phyloP scores from a whole-genome alignment of 2,113 vertebrate genomes.

The Bos javanicus region DNA sequence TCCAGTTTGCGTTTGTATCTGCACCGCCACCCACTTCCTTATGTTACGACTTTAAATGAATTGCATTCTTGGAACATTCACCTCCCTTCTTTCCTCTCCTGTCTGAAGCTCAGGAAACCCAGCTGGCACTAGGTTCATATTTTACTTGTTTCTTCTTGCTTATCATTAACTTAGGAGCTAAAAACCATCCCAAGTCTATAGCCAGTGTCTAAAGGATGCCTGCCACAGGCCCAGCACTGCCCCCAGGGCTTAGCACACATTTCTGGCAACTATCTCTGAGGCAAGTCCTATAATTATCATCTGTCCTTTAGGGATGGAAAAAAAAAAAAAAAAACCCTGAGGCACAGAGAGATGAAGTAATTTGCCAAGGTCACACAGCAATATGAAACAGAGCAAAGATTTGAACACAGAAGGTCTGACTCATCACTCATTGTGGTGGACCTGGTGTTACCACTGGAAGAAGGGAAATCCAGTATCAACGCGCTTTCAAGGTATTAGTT shows the following conservation, averaged over 20 bases:
- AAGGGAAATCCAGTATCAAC: background rate
- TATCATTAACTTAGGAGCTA: background rate
- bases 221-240: fast-evolving
- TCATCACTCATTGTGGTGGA: background rate
- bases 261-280: background rate
- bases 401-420: background rate
- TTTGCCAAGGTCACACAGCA: background rate
- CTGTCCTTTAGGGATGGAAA: background rate
- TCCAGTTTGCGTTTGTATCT: conserved; percentile 11
- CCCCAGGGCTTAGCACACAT: background rate
- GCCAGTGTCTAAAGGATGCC: background rate
- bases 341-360: background rate
- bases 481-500: background rate
- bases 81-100: background rate
- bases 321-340: background rate
- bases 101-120: conserved; percentile 3
- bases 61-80: conserved; percentile 31
- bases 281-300: background rate
- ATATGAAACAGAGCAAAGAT: background rate
- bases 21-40: conserved; percentile 56
- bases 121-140: background rate
- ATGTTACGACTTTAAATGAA: conserved; percentile 37
- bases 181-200: background rate
- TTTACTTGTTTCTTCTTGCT: background rate
- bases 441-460: background rate